Conservation (phyloP, 2,113 vertebrate species). For the Pitta sordida region DNA sequence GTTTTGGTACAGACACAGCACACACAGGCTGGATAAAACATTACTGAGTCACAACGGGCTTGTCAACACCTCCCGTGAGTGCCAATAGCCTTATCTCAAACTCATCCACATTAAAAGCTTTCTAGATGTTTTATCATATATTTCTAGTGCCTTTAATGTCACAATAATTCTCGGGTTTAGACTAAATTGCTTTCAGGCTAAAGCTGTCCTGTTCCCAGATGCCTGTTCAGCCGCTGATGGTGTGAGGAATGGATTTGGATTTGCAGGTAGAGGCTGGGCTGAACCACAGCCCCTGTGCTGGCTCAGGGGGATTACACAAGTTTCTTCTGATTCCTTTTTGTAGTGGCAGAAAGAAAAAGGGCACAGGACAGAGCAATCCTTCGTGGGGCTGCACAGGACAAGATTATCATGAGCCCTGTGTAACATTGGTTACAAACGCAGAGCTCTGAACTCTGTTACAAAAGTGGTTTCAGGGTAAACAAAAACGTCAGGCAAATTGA, state of each 20-base stretch:
- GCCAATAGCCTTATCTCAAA: not conserved
- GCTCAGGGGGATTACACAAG: not conserved
- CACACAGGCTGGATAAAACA: not conserved
- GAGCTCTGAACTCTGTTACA: not conserved
- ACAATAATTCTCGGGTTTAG: conserved; percentile 20
- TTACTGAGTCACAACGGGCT: not conserved
- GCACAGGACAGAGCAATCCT: not conserved
- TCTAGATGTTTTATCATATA: not conserved
- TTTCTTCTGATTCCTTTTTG: not conserved
- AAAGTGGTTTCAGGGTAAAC: not conserved
- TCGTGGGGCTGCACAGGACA: rapidly evolving
- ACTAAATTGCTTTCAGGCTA: conserved; percentile 4
- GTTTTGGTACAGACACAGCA: not conserved
- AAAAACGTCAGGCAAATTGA: not conserved
- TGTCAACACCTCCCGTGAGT: not conserved
- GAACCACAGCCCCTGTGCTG: not conserved
- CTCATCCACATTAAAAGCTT: conserved; percentile 15
- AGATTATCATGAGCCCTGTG: rapidly evolving
- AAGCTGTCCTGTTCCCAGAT: not conserved
- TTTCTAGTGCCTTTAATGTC: conserved; percentile 11
- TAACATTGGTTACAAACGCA: not conserved
- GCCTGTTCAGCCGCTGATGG: not conserved
- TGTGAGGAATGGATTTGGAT: not conserved
- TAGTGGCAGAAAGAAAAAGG: not conserved
- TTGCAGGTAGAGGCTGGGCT: not conserved